Base-by-base conservation (phyloP, 2,888 invertebrate species). In the Trachelus tabidus region DNA sequence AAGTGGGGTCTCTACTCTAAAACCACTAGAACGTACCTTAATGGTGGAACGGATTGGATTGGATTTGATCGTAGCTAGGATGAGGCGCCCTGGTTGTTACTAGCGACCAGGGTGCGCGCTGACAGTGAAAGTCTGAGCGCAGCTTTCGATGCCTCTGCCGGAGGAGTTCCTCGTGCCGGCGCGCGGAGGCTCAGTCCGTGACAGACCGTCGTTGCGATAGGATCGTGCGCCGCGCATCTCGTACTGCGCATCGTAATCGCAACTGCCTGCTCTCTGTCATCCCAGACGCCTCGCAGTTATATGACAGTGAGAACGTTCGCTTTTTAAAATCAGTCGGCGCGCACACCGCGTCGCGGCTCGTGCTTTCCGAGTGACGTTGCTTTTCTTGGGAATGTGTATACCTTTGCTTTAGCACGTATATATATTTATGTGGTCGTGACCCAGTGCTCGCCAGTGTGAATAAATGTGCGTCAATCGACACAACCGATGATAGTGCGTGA, bases 111-210 rank as follows among this genome's bases (percentile, higher is more conserved):
- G 83, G 82, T 82, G 82, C 83, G 82, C 83, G 79, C 79, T 81
- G 86, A 86, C 88, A 88, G 88, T 87, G 89, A 89, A 89, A 89
- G 89, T 88, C 83, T 77, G 69, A 30, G 69, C 35, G 69, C 76
- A 71, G 69, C 34, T 73, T 68, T 73, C 69, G 69, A 69, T 69
- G 34, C 40, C 71, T 35, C 34, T 69, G 73, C 71, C 33, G 74
- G 74, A 73, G 68, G 23, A 75, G 69, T 69, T 69, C 11, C 69
- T 69, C 69, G 69, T 75, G 69, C 77, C 37, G 75, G 69, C 33
- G 33, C 34, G 76, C 76, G 15, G 40, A 40, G 40, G 15, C 82
- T 89, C 88, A 90, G 90, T 90, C 83, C 86, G 87, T 87, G 87
- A 81, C 86, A 85, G 82, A 85, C 86, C 87, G 89, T 87, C 87